Base-by-base conservation (phyloP, 2,797 vertebrate genomes). In the Sebastes iracundus region DNA sequence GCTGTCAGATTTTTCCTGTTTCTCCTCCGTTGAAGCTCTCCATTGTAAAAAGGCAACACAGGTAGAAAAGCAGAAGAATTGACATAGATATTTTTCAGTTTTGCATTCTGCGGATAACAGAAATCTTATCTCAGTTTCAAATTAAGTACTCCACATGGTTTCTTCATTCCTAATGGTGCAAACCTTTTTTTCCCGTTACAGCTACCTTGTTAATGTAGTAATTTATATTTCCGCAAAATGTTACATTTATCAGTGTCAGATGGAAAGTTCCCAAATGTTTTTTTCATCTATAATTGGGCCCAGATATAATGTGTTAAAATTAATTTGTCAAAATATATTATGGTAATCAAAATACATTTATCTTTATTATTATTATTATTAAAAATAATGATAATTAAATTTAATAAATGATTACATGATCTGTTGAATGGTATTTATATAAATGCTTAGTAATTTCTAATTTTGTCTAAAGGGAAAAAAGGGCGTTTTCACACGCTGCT, bases 181-280 rank as follows among this genome's bases (percentile, higher is more conserved):
- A 59, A 46, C 7, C 18, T 81, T 84, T 30, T 49, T 58, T 42
- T 35, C 33, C 4, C 11, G 10, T 67, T 67, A 65, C 58, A 78
- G 10, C 56, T 73, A 27, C 68, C 32, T 75, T 72, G 25, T 80
- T 82, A 46, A 2, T 56, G 18, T 27, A 28, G 13, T 63, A 53
- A 78, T 85, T 82, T 63, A 33, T 68, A 81, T 82, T 72, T 72
- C 8, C 18, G 35, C 33, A 27, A 80, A 75, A 65, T 61, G 2
- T 79, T 32, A 64, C 4, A 71, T 82, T n/a, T 52, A 75, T 71
- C 25, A 16, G 6, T 66, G 35, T 63, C 38, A 56, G 14, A 60
- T 80, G 6, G 18, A 11, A 33, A 55, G 11, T 65, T 55, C 12
- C 16, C 14, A 56, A 32, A 56, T 53, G 8, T 1, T 3, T 70